phyloP scores from a whole-genome alignment of 2,113 vertebrate genomes.

The Heloderma charlesbogerti region DNA sequence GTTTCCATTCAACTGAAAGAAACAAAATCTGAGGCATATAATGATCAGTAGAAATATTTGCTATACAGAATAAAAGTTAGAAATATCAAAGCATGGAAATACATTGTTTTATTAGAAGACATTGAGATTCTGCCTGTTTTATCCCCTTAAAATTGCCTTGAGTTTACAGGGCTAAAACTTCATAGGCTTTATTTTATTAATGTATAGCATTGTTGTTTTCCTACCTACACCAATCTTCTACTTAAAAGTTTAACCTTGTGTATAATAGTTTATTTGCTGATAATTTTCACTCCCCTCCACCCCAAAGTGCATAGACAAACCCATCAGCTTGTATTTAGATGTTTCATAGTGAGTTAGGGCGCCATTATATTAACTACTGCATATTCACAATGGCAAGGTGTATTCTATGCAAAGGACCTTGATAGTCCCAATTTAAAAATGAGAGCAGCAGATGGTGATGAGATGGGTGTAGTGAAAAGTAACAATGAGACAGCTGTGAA shows the following conservation, averaged over 20 bases:
- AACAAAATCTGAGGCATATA: neutral
- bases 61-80: neutral
- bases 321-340: slow-evolving; percentile 35
- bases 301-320: neutral
- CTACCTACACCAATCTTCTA: neutral
- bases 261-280: neutral
- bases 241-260: neutral
- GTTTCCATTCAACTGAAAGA: neutral
- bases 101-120: neutral
- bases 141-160: neutral
- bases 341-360: slow-evolving; percentile 35
- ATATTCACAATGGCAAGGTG: slow-evolving; percentile 28
- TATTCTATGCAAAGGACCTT: slow-evolving; percentile 12
- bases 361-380: slow-evolving; percentile 28
- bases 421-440: slow-evolving; percentile 63
- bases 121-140: neutral
- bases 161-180: neutral
- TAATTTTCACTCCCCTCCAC: neutral
- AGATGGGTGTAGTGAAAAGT: slow-evolving; percentile 52
- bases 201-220: too few species aligned
- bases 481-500: slow-evolving; percentile 52
- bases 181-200: neutral
- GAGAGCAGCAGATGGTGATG: slow-evolving; percentile 33
- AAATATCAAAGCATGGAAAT: neutral
- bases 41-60: neutral